Evolutionary conservation across 2,113 vertebrate species (phyloP).

Genomic region (Neofelis nebulosa): DNA sequence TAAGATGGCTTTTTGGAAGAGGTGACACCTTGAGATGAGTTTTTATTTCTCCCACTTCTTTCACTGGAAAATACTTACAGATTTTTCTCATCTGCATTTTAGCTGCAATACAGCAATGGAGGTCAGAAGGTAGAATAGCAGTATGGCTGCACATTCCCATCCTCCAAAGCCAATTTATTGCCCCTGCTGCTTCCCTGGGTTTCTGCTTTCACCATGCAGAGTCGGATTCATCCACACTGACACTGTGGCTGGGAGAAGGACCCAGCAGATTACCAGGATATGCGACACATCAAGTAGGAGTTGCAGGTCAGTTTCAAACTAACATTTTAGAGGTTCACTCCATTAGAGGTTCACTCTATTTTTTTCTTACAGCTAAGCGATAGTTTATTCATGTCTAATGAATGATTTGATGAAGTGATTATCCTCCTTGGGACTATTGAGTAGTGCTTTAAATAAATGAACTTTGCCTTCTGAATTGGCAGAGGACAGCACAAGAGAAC

Average conservation of each 20-base stretch:
- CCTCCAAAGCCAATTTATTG: slow-evolving; percentile 86
- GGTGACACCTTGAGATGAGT: not conserved
- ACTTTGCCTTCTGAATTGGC: slow-evolving; percentile 64
- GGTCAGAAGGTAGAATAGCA: slow-evolving; percentile 85
- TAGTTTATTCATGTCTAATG: not conserved
- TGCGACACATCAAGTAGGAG: slow-evolving; percentile 95
- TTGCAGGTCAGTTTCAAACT: slow-evolving; percentile 89
- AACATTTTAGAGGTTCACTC: not conserved
- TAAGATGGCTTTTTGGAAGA: not conserved
- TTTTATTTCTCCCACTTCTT: not conserved
- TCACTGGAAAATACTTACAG: not conserved
- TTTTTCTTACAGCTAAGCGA: not conserved
- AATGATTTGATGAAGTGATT: not conserved
- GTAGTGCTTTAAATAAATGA: not conserved
- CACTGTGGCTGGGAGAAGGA: slow-evolving; percentile 90
- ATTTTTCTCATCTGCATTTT: not conserved
- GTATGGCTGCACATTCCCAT: slow-evolving; percentile 93
- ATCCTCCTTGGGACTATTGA: not conserved
- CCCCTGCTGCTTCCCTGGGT: slow-evolving; percentile 88
- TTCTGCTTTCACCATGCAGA: slow-evolving; percentile 94
- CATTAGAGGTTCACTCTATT: not conserved
- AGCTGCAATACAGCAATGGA: slow-evolving; percentile 91
- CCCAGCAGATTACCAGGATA: slow-evolving; percentile 90
- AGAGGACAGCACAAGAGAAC: slow-evolving; percentile 83
- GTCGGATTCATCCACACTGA: slow-evolving; percentile 84